Evolutionary conservation across 2,888 invertebrate species (phyloP), one percentile per base, ranked within the genome.

Genomic region (Eupeodes luniger): DNA sequence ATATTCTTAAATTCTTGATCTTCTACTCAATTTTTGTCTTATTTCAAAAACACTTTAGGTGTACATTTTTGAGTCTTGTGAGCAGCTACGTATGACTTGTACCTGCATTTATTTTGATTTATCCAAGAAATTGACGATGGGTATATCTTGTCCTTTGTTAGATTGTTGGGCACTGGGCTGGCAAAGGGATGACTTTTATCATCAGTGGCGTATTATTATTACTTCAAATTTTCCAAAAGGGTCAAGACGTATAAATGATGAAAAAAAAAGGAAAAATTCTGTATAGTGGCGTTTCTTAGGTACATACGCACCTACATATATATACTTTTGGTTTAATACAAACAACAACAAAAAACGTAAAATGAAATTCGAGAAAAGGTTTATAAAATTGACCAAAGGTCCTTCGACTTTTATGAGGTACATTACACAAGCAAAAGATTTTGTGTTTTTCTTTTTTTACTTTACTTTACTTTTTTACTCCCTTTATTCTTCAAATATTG

Each of bases 161-260:
- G 51, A 34, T 53, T 0, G n/a, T 16, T 49, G 34, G 66, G 34
- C 34, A 11, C 51, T 40, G 40, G 36, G 3, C 19, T 59, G 64
- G n/a, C 19, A 49, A 66, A 19, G 10, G 27, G 11, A 69, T 62
- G 67, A 67, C 47, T 27, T 66, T 49, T 44, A 69, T 47, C 67
- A 76, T 81, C 67, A 59, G 36, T 19, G 11, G n/a, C 44, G 40
- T 47, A 64, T 70, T 47, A 70, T 77, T 49, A 66, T 78, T 64
- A 66, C 51, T 78, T 78, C 40, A 57, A 83, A 78, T 77, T 72
- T 83, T 40, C 72, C 70, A 51, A 82, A 82, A 77, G 82, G 77
- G 70, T 77, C 77, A 82, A 82, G 12, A 16, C 16, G 27, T 27
- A 62, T 40, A 62, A 16, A 40, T 62, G 67, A 47, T 53, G 51